Conservation (phyloP, 1,140 invertebrate species). For the Ostrea denselamellosa region DNA sequence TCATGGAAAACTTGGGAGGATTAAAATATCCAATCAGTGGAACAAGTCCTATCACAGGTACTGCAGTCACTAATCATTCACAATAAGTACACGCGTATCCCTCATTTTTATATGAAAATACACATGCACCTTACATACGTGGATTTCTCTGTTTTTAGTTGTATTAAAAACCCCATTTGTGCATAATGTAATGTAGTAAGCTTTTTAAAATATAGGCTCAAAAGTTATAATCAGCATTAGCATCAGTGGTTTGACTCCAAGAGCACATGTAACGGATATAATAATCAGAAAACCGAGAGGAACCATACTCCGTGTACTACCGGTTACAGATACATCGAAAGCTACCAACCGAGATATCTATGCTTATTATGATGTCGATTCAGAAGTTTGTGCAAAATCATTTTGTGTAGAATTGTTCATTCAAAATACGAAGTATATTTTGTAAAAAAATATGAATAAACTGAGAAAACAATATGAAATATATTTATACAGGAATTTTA, state of each 20-base stretch:
- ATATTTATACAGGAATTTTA: conserved; percentile 19
- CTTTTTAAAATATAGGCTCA: background rate
- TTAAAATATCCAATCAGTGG: background rate
- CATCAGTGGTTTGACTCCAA: background rate
- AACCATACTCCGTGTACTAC: background rate
- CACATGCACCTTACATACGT: too few relatives aligned
- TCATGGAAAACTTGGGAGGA: background rate
- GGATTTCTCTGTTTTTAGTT: too few relatives aligned
- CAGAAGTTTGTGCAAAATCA: background rate
- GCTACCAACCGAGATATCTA: background rate
- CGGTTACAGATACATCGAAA: background rate
- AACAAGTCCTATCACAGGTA: conserved; percentile 20
- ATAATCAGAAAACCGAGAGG: background rate
- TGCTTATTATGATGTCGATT: background rate
- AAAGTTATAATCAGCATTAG: background rate
- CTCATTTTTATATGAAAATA: too few relatives aligned
- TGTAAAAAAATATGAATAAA: too few relatives aligned
- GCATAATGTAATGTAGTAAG: too few relatives aligned
- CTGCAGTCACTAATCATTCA: too few relatives aligned
- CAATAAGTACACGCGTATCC: too few relatives aligned
- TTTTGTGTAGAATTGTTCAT: background rate
- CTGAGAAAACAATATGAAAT: background rate
- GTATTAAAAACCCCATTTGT: too few relatives aligned
- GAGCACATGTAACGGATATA: background rate
- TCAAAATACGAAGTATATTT: too few relatives aligned